Conservation (phyloP, 2,888 invertebrate species). For the Cheilosia variabilis region DNA sequence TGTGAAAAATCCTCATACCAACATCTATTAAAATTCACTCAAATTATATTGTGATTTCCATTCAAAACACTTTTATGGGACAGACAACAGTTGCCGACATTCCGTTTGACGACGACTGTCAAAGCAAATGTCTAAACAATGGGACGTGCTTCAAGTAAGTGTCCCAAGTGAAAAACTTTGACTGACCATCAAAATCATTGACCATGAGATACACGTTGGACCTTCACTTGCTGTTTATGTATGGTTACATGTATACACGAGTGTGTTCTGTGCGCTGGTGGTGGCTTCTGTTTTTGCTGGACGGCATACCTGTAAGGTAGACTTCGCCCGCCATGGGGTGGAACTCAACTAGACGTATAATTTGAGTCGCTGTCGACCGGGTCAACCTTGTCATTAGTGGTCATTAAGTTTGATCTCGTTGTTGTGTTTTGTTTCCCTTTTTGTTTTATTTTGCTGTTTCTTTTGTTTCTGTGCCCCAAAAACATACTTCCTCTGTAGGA, state of each 20-base stretch:
- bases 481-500: conserved; percentile 55
- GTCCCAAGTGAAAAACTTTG: conserved; percentile 31
- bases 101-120: conserved; percentile 1
- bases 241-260: neutral
- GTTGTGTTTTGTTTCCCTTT: conserved; percentile 70
- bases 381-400: conserved; percentile 78
- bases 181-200: conserved; percentile 71
- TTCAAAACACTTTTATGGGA: neutral
- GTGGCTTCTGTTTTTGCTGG: conserved; percentile 40
- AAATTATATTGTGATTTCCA: neutral
- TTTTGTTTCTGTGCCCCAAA: conserved; percentile 59
- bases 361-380: conserved; percentile 76
- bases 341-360: conserved; percentile 76
- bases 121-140: conserved; percentile 19
- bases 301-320: conserved; percentile 30
- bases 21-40: conserved; percentile 12
- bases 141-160: neutral
- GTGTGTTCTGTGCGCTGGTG: neutral
- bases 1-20: too few relatives aligned
- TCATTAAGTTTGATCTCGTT: conserved; percentile 77
- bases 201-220: conserved; percentile 65
- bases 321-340: conserved; percentile 61
- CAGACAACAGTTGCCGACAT: conserved; percentile 7
- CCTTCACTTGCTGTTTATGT: conserved; percentile 48
- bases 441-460: conserved; percentile 33